Percentiles rank a stretch among this genome's conserved stretches.
phyloP scores from a whole-genome alignment of 2,888 invertebrate species.

The Tineola bisselliella region DNA sequence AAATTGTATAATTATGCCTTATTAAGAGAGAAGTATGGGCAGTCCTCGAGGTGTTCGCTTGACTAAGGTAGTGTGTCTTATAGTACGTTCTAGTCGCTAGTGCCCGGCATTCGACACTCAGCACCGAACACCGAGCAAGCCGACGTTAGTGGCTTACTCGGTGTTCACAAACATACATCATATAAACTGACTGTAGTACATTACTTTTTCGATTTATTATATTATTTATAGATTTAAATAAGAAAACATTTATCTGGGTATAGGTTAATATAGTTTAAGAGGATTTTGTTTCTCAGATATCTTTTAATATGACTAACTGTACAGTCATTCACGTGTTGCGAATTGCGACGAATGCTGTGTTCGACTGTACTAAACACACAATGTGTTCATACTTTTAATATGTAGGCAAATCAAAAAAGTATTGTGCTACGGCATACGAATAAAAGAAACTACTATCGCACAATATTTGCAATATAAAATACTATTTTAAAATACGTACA shows the following conservation, averaged over 20 bases:
- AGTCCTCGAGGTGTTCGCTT: constrained; percentile 36
- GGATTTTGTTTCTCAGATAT: neutral
- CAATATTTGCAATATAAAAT: neutral
- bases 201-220: neutral
- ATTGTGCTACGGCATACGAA: neutral
- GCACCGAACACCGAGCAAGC: neutral
- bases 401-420: neutral
- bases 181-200: neutral
- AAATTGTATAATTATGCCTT: constrained; percentile 63
- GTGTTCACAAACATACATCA: neutral
- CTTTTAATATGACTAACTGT: neutral
- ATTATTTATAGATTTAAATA: neutral
- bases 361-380: neutral
- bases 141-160: neutral
- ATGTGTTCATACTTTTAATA: neutral
- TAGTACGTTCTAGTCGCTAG: constrained; percentile 18
- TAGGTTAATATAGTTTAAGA: neutral
- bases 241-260: neutral
- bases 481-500: neutral
- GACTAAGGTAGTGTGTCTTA: constrained; percentile 20
- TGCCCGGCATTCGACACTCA: neutral
- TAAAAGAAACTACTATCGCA: neutral
- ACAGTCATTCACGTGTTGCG: neutral
- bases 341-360: neutral
- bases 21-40: constrained; percentile 59